Conservation (phyloP, 2,113 vertebrate species). For the Cnemophilus loriae region DNA sequence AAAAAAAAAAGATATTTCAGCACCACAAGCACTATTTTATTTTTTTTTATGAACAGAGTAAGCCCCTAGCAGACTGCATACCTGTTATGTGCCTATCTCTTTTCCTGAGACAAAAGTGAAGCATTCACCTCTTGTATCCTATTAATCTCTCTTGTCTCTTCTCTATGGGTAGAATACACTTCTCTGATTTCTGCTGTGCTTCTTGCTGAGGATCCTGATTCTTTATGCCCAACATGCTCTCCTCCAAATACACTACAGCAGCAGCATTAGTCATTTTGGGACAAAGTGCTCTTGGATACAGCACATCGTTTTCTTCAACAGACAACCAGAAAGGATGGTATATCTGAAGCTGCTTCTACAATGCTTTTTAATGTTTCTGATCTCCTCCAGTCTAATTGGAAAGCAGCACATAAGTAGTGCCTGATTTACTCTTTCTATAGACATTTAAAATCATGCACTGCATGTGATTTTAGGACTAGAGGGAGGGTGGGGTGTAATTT, state of each 20-base stretch:
- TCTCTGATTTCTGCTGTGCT: constrained; percentile 14
- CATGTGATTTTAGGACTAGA: background rate
- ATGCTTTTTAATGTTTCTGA: background rate
- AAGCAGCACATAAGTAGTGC: background rate
- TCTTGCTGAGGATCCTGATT: constrained; percentile 24
- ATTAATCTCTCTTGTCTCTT: constrained; percentile 35
- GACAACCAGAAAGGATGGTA: constrained; percentile 9
- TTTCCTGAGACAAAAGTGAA: background rate
- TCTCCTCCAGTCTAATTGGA: background rate
- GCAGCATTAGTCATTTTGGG: background rate
- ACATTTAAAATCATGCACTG: background rate
- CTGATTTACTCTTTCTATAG: background rate
- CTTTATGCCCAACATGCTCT: constrained; percentile 34
- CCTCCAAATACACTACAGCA: constrained; percentile 16
- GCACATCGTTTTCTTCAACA: constrained; percentile 2
- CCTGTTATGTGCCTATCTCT: background rate
- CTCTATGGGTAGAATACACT: background rate
- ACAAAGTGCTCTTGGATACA: constrained; percentile 20
- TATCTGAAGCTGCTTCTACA: background rate
- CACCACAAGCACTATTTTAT: background rate
- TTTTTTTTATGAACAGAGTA: background rate
- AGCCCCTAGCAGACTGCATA: background rate
- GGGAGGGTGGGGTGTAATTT: background rate
- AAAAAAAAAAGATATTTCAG: background rate
- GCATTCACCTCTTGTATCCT: background rate